These are phyloP conservation scores for Chydorus sphaericus DNA, from an alignment of 2,888 invertebrate species.

Conservation along the genomic window DNA sequence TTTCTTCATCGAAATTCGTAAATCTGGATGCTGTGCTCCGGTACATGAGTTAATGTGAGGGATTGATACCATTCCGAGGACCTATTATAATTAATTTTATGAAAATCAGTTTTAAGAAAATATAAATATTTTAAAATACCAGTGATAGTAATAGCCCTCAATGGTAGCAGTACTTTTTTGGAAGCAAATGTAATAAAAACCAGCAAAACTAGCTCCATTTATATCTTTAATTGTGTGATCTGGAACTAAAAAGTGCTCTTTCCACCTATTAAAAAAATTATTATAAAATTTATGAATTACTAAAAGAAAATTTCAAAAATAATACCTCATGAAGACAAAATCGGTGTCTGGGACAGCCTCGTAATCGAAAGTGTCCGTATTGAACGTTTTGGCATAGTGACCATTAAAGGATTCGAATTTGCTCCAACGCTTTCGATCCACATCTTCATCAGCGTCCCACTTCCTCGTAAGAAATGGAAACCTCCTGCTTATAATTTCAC, in stretches of 20 bases:
- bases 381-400: slow-evolving; percentile 81
- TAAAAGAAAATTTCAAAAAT: too few relatives aligned
- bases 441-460: slow-evolving; percentile 97
- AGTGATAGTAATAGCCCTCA: slow-evolving; percentile 93
- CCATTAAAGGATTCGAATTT: slow-evolving; percentile 72
- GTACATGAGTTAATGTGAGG: slow-evolving; percentile 77
- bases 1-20: slow-evolving; percentile 78
- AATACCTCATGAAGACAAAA: slow-evolving; percentile 85
- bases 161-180: slow-evolving; percentile 87
- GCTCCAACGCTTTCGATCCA: slow-evolving; percentile 91
- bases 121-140: too few relatives aligned
- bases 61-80: slow-evolving; percentile 97
- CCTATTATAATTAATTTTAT: too few relatives aligned
- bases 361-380: slow-evolving; percentile 87
- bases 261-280: slow-evolving; percentile 53
- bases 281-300: too few relatives aligned
- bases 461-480: slow-evolving; percentile 90
- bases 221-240: slow-evolving; percentile 92
- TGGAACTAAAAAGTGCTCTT: slow-evolving; percentile 91
- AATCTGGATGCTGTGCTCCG: slow-evolving; percentile 89
- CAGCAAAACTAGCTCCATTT: slow-evolving; percentile 75
- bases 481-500: slow-evolving; percentile 91
- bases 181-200: slow-evolving; percentile 96
- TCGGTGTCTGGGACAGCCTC: slow-evolving; percentile 72
- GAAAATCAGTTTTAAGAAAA: too few relatives aligned